A percentile compares a stretch with the other conserved stretches of the same genome.
Evolutionary conservation across 2,113 vertebrate genomes (phyloP).

Genomic region (Otolemur garnettii): DNA sequence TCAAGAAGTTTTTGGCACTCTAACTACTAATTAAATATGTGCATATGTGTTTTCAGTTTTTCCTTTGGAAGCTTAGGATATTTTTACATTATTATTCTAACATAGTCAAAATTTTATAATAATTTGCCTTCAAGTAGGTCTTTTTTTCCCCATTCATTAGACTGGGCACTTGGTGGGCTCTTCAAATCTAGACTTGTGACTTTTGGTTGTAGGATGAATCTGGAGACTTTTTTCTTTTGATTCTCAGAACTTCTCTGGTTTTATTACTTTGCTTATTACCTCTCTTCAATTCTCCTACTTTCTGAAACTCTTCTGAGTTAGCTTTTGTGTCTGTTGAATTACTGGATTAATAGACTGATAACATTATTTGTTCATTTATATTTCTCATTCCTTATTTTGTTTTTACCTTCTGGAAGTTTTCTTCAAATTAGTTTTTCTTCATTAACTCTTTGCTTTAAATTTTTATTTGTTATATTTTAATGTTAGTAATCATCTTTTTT

Average conservation of each 20-base stretch:
- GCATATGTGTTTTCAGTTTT: neutral
- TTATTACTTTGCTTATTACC: conserved; percentile 27
- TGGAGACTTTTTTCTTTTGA: conserved; percentile 16
- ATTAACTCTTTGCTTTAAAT: neutral
- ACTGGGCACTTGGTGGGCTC: neutral
- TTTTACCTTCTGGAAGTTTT: conserved; percentile 12
- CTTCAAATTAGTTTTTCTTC: conserved; percentile 16
- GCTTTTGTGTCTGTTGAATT: neutral
- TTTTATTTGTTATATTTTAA: conserved; percentile 2
- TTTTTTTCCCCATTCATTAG: neutral
- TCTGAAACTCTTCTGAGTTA: neutral
- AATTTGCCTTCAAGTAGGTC: neutral
- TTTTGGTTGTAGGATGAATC: neutral
- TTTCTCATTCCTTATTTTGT: neutral
- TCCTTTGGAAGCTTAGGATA: neutral
- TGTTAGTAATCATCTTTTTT: neutral
- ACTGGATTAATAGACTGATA: neutral
- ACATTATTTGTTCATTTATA: neutral
- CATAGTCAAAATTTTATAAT: neutral
- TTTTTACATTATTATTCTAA: neutral
- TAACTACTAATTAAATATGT: conserved; percentile 22
- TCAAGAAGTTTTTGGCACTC: neutral
- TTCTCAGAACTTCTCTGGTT: conserved; percentile 14
- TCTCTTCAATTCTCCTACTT: neutral
- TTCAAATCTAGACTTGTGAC: neutral